These are phyloP conservation scores for Papilio protenor DNA, from an alignment of 2,888 invertebrate species.

Conservation along the genomic window DNA sequence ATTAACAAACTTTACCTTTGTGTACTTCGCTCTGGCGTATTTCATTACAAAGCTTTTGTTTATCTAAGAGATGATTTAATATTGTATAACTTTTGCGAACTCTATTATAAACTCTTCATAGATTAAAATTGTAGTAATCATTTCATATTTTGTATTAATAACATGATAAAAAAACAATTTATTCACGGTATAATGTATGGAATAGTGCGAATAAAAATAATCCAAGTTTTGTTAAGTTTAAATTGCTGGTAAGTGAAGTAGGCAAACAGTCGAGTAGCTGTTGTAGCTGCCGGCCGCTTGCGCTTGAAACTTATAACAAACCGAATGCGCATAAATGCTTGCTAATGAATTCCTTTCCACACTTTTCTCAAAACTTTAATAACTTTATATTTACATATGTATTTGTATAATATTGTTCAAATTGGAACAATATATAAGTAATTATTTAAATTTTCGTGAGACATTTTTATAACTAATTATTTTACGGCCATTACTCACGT, in stretches of 20 bases:
- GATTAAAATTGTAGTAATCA: background rate
- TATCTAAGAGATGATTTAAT: background rate
- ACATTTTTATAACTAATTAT: too few relatives aligned
- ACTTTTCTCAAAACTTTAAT: background rate
- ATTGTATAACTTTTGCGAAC: background rate
- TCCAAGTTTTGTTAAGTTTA: conserved; percentile 10
- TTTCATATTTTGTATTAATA: background rate
- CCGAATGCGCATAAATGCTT: conserved; percentile 16
- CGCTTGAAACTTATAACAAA: conserved; percentile 14
- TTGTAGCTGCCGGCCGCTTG: conserved; percentile 10
- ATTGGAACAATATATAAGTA: background rate
- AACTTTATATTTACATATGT: background rate
- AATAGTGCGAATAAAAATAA: background rate
- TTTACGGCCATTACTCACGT: too few relatives aligned
- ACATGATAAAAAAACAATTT: background rate
- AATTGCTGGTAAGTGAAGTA: conserved; percentile 11
- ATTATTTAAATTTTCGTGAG: too few relatives aligned
- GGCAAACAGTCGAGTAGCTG: conserved; percentile 7
- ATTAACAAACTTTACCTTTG: conserved; percentile 20
- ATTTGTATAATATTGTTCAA: background rate
- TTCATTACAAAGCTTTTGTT: conserved; percentile 22
- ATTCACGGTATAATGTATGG: background rate
- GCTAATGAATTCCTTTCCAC: background rate
- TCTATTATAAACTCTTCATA: background rate
- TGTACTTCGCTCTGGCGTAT: conserved; percentile 1